Evolutionary conservation across 2,888 invertebrate genomes (phyloP).

Genomic region (Dermolepida albohirtum): DNA sequence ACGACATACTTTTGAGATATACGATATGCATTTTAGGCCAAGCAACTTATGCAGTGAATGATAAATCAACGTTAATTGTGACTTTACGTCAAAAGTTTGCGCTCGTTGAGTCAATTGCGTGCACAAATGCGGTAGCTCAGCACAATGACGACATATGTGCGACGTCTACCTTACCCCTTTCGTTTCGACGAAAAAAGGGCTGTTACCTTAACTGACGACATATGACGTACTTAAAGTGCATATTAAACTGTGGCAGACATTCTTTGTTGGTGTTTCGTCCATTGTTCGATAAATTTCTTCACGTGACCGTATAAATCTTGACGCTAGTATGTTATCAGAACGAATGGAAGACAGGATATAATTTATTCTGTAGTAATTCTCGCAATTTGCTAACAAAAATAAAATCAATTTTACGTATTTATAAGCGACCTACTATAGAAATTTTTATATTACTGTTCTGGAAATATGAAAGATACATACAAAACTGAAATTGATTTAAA

Average conservation of each 20-base stretch:
- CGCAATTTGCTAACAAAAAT: constrained; percentile 26
- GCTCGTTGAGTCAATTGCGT: constrained; percentile 50
- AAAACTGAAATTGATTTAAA: too few relatives aligned
- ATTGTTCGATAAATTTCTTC: constrained; percentile 46
- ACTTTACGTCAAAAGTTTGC: constrained; percentile 53
- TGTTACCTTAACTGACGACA: constrained; percentile 41
- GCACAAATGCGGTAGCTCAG: constrained; percentile 53
- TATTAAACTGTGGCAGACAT: constrained; percentile 45
- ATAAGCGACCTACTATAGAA: constrained; percentile 32
- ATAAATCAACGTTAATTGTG: constrained; percentile 52
- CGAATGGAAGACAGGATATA: constrained; percentile 39
- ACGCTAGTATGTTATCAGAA: constrained; percentile 40
- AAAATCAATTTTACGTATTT: constrained; percentile 34
- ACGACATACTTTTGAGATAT: constrained; percentile 1
- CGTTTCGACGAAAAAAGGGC: constrained; percentile 31
- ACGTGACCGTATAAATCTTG: constrained; percentile 44
- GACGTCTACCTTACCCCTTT: constrained; percentile 47
- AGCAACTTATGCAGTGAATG: constrained; percentile 49
- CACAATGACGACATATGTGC: constrained; percentile 43
- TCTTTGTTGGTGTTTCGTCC: constrained; percentile 39
- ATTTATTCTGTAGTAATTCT: constrained; percentile 28
- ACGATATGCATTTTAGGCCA: constrained; percentile 33
- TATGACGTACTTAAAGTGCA: constrained; percentile 50
- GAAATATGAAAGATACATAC: too few relatives aligned
- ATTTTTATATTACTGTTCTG: too few relatives aligned